A percentile compares a stretch with the other conserved stretches of the same genome.
Conservation (phyloP, 2,797 vertebrate species). For the Hypotaenidia okinawae region DNA sequence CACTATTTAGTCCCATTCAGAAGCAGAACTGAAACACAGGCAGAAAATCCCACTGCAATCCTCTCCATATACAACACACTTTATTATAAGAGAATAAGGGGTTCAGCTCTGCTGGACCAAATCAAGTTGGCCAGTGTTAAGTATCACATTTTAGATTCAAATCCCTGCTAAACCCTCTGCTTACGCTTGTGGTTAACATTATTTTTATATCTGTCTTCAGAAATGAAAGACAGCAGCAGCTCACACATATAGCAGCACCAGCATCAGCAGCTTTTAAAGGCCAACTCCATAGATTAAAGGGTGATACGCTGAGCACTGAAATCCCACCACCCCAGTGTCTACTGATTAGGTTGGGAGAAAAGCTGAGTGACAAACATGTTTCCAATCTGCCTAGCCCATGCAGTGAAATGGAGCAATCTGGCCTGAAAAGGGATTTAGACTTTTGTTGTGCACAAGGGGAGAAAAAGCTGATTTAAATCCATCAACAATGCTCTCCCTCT, state of each 20-base stretch:
- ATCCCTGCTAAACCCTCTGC: conserved; percentile 77
- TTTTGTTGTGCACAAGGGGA: conserved; percentile 77
- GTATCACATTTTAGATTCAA: conserved; percentile 79
- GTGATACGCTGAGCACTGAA: conserved; percentile 56
- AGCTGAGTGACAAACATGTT: conserved; percentile 81
- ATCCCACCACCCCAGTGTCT: conserved; percentile 72
- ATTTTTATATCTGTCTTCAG: conserved; percentile 76
- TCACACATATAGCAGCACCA: conserved; percentile 41
- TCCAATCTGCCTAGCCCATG: conserved; percentile 80
- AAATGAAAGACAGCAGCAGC: conserved; percentile 74
- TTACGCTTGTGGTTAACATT: conserved; percentile 72
- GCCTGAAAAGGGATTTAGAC: conserved; percentile 81
- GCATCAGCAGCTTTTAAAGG: conserved; percentile 68
- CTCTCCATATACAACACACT: conserved; percentile 57
- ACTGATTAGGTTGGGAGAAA: conserved; percentile 78
- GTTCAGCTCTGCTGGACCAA: conserved; percentile 79
- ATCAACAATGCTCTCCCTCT: conserved; percentile 77
- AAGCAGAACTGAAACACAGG: conserved; percentile 58
- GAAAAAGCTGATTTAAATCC: conserved; percentile 80
- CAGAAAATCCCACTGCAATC: conserved; percentile 62
- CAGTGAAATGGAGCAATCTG: conserved; percentile 81
- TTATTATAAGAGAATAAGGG: conserved; percentile 73
- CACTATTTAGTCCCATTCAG: conserved; percentile 42
- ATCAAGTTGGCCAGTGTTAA: conserved; percentile 72
- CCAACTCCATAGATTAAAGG: conserved; percentile 74